Percentiles rank a stretch among this genome's conserved stretches.
Evolutionary conservation across 2,888 invertebrate genomes (phyloP).

Genomic region (Platycheirus albimanus): DNA sequence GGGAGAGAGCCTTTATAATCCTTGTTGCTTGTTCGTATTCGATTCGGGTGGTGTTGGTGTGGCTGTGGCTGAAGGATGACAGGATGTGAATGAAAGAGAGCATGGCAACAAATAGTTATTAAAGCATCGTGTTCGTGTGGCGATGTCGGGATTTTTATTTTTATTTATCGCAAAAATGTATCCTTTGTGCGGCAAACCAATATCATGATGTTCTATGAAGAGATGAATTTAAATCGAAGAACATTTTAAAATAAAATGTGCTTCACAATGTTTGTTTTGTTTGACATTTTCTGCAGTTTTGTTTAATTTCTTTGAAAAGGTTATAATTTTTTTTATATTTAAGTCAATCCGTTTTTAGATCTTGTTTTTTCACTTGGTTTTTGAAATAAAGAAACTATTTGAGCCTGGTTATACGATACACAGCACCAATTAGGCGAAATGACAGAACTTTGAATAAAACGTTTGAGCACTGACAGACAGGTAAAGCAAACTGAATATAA

Average conservation of each 20-base stretch:
- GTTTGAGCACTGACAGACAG: no score
- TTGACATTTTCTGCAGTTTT: no score
- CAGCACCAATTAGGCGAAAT: no score
- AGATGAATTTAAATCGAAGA: conserved; percentile 13
- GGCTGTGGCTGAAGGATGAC: background rate
- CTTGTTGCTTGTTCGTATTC: conserved; percentile 42
- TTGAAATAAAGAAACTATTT: no score
- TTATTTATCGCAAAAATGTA: conserved; percentile 54
- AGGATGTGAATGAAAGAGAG: conserved; percentile 51
- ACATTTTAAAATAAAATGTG: conserved; percentile 38
- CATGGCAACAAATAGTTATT: conserved; percentile 58
- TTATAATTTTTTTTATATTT: no score
- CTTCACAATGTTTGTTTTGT: background rate
- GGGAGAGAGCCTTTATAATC: conserved; percentile 55
- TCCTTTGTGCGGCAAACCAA: conserved; percentile 54
- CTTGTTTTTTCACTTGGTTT: no score
- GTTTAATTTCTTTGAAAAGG: no score
- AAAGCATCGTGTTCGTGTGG: conserved; percentile 42
- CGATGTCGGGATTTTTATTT: conserved; percentile 32
- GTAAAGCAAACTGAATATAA: no score
- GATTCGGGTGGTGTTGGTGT: background rate
- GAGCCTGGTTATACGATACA: no score
- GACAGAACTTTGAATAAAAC: no score
- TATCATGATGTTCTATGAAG: conserved; percentile 41
- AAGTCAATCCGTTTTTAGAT: no score